Percentiles rank a stretch among this genome's conserved stretches.
Evolutionary conservation across 2,113 vertebrate genomes (phyloP).

Genomic region (Progne subis): DNA sequence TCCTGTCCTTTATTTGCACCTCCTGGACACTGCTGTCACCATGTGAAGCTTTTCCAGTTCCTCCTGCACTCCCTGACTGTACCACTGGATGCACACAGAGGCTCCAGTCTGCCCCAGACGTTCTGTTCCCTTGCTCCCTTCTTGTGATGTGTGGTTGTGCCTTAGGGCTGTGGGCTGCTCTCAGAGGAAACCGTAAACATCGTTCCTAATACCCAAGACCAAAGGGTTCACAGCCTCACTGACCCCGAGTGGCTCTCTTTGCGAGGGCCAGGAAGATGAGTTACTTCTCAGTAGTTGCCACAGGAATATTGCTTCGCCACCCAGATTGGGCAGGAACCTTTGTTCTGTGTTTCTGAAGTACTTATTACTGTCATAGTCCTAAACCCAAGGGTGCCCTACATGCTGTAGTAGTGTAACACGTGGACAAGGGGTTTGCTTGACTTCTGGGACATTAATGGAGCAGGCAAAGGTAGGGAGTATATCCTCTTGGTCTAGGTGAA

Average conservation of each 20-base stretch:
- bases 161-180: not conserved
- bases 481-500: not conserved
- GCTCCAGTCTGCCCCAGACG: not conserved
- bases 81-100: not conserved
- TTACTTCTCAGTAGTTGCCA: not conserved
- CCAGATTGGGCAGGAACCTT: not conserved
- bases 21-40: not conserved
- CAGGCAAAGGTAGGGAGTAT: fast-evolving
- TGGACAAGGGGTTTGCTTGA: not conserved
- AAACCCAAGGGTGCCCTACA: fast-evolving
- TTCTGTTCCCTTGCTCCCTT: not conserved
- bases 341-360: not conserved
- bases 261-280: fast-evolving
- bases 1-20: not conserved
- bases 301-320: not conserved
- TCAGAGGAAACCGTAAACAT: not conserved
- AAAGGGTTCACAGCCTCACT: not conserved
- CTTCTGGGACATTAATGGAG: not conserved
- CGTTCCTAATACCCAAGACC: fast-evolving
- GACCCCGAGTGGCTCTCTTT: fast-evolving
- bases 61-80: fast-evolving
- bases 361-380: not conserved
- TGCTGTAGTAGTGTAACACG: not conserved
- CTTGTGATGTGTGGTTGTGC: fast-evolving
- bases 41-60: not conserved